These are phyloP conservation scores for Calephelis nemesis DNA, from an alignment of 1,140 invertebrate species.

Conservation along the genomic window DNA sequence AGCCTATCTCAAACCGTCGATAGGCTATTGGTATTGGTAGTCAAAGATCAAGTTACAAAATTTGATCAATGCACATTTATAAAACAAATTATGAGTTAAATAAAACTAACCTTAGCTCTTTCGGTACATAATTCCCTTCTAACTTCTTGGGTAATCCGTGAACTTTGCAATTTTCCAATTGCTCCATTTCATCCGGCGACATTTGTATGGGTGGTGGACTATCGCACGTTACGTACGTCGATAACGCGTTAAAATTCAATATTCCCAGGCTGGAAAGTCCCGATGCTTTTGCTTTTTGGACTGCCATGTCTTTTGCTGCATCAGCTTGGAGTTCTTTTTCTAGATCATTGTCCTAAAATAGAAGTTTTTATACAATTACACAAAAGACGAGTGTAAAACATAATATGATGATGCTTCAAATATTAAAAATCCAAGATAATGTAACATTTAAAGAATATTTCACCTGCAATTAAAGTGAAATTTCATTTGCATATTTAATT, in stretches of 20 bases:
- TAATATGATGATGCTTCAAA: no score
- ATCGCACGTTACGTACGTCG: conserved; percentile 85
- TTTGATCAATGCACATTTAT: no score
- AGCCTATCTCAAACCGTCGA: no score
- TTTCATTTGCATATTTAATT: no score
- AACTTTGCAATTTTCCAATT: conserved; percentile 86
- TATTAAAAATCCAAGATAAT: no score
- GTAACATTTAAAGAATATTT: no score
- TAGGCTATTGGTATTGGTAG: no score
- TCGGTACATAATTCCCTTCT: conserved; percentile 83
- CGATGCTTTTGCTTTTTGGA: conserved; percentile 56
- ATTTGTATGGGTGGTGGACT: conserved; percentile 88
- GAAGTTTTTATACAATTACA: not conserved
- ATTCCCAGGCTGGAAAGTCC: conserved; percentile 58
- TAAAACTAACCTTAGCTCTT: conserved; percentile 75
- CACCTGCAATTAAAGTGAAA: no score
- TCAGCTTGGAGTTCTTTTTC: conserved; percentile 69
- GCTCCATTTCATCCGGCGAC: conserved; percentile 86
- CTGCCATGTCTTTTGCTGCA: conserved; percentile 48
- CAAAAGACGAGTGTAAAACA: not conserved
- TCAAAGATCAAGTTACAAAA: no score
- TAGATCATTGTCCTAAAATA: conserved; percentile 59
- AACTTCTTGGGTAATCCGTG: conserved; percentile 85
- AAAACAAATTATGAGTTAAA: not conserved
- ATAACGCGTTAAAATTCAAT: conserved; percentile 73